Evolutionary conservation across 2,113 vertebrate genomes (phyloP).

Genomic region (Triplophysa siluroides): DNA sequence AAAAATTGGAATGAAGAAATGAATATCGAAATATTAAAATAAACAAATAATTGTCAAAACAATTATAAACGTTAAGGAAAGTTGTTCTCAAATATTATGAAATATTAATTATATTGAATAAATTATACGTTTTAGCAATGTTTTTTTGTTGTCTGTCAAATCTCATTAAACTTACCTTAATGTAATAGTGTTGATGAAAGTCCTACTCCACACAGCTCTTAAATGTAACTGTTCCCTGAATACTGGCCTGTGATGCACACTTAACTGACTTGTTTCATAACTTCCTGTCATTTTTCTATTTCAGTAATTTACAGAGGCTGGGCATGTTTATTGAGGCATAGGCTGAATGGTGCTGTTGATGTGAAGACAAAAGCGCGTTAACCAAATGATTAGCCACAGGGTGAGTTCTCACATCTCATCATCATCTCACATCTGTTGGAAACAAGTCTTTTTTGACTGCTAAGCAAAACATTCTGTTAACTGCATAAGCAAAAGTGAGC

Average conservation of each 20-base stretch:
- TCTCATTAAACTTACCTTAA: slow-evolving; percentile 4
- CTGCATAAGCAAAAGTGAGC: not conserved
- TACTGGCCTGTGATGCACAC: not conserved
- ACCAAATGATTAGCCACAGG: slow-evolving; percentile 17
- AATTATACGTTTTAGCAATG: too few species aligned
- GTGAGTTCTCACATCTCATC: not conserved
- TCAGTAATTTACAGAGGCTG: slow-evolving; percentile 18
- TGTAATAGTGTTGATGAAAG: not conserved
- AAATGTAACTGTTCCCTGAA: slow-evolving; percentile 1
- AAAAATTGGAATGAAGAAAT: too few species aligned
- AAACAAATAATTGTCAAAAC: too few species aligned
- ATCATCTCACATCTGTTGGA: slow-evolving; percentile 22
- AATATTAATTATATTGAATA: too few species aligned
- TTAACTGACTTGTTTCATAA: slow-evolving; percentile 5
- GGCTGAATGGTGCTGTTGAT: slow-evolving; percentile 1
- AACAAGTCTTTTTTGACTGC: not conserved
- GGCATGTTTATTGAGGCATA: not conserved
- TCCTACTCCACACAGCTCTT: not conserved
- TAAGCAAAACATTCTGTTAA: not conserved
- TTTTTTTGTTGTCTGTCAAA: not conserved
- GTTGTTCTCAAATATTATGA: too few species aligned
- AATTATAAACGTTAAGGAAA: too few species aligned
- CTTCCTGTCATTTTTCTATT: not conserved
- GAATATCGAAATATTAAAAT: not conserved
- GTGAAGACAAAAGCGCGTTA: not conserved